Evolutionary conservation across 1,140 invertebrate species (phyloP).

Genomic region (Zaprionus gabonicus): DNA sequence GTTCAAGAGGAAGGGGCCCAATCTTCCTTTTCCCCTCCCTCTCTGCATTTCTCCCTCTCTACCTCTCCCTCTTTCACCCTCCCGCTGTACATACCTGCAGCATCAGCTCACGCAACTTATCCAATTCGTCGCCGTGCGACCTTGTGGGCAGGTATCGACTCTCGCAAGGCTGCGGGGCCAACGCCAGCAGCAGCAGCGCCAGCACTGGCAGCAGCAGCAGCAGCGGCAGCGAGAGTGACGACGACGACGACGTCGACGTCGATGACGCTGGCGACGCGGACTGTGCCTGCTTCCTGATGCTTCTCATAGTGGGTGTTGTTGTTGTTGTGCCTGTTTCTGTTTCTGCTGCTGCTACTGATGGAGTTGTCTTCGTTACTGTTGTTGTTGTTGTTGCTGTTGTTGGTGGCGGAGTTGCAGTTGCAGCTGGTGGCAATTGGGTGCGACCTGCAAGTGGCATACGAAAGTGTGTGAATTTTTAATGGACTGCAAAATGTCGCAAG

Average conservation of each 20-base stretch:
- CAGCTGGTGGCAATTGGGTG: slow-evolving; percentile 10
- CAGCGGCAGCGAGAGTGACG: slow-evolving; percentile 24
- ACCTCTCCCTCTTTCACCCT: not conserved
- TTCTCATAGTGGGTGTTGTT: slow-evolving; percentile 41
- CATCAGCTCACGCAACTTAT: slow-evolving; percentile 86
- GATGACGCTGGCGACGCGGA: slow-evolving; percentile 1
- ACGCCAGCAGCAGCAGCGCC: slow-evolving; percentile 63
- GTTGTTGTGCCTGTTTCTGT: slow-evolving; percentile 16
- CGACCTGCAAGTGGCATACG: slow-evolving; percentile 19
- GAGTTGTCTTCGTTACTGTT: slow-evolving; percentile 14
- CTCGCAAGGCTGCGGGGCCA: slow-evolving; percentile 79
- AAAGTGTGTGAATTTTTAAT: slow-evolving; percentile 35
- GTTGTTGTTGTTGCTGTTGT: slow-evolving; percentile 7
- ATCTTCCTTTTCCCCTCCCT: too few species aligned
- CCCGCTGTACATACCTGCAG: slow-evolving; percentile 85
- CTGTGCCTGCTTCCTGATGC: slow-evolving; percentile 37
- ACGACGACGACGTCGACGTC: not conserved
- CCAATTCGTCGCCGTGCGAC: slow-evolving; percentile 86
- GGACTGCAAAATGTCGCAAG: slow-evolving; percentile 17
- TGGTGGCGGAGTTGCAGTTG: slow-evolving; percentile 23
- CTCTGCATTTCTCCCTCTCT: too few species aligned
- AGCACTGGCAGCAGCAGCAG: slow-evolving; percentile 52
- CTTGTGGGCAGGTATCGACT: slow-evolving; percentile 86
- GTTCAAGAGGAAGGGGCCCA: not conserved
- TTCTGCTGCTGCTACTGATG: slow-evolving; percentile 42